Evolutionary conservation across 2,888 invertebrate species (phyloP).

Genomic region (Drosophila meridionalis): DNA sequence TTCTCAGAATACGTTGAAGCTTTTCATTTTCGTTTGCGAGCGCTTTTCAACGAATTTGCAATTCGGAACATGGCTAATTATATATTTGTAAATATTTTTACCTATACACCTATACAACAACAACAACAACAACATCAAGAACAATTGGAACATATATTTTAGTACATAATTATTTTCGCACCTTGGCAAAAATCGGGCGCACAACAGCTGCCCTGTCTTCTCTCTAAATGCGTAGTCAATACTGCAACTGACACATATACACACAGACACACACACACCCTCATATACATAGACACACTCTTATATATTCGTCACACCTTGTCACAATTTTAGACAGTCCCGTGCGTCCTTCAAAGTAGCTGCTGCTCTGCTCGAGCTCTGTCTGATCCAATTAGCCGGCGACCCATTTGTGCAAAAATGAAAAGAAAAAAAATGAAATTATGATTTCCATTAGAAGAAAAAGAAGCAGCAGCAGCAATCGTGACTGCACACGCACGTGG

Average conservation of each 20-base stretch:
- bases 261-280: not conserved
- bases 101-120: conserved; percentile 51
- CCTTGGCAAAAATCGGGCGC: conserved; percentile 50
- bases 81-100: conserved; percentile 50
- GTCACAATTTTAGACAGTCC: conserved; percentile 55
- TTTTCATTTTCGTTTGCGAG: conserved; percentile 7
- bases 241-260: conserved; percentile 40
- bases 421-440: conserved; percentile 49
- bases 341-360: conserved; percentile 68
- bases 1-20: conserved; percentile 17
- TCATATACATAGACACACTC: conserved; percentile 1
- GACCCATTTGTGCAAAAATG: conserved; percentile 59
- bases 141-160: conserved; percentile 24
- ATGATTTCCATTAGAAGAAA: conserved; percentile 63
- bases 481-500: conserved; percentile 47
- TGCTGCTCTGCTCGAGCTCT: conserved; percentile 32
- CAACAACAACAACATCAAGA: conserved; percentile 26
- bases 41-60: conserved; percentile 23
- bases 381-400: conserved; percentile 74
- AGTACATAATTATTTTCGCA: conserved; percentile 61
- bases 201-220: conserved; percentile 32
- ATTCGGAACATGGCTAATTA: conserved; percentile 38
- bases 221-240: conserved; percentile 56
- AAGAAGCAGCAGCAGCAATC: not conserved
- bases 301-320: conserved; percentile 57